Evolutionary conservation across 2,797 vertebrate genomes (phyloP).

Genomic region (Rhabdomys pumilio): DNA sequence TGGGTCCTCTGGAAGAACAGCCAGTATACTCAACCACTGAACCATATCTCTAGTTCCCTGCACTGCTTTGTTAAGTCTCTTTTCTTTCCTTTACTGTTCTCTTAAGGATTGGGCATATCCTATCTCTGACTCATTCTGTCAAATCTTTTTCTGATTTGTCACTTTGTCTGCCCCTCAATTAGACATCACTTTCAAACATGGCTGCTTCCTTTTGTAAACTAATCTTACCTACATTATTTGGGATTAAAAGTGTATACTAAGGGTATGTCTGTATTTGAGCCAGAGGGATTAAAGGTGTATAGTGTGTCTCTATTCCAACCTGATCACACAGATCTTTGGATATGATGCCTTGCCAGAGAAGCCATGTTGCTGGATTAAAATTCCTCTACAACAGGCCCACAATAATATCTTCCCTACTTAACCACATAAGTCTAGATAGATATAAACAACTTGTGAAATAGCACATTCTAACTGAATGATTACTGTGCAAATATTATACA

Average conservation of each 20-base stretch:
- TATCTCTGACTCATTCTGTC: background rate
- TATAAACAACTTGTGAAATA: constrained; percentile 27
- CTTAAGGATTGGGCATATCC: background rate
- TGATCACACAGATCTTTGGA: background rate
- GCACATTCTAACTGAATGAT: constrained; percentile 10
- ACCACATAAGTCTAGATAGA: background rate
- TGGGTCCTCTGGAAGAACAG: background rate
- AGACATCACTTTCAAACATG: background rate
- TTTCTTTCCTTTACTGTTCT: background rate
- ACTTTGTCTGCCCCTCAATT: background rate
- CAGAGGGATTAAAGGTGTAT: background rate
- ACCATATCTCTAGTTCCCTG: background rate
- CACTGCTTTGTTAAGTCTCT: background rate
- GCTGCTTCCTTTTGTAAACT: background rate
- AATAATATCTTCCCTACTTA: constrained; percentile 27
- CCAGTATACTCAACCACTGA: background rate
- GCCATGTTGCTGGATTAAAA: background rate
- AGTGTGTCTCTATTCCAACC: background rate
- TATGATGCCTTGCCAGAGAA: background rate
- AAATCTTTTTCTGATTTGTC: background rate
- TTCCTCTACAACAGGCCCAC: background rate
- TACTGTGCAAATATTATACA: constrained; percentile 3
- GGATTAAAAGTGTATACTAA: background rate
- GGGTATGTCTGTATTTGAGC: background rate
- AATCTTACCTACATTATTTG: background rate